phyloP scores from a whole-genome alignment of 92 coral and sea anemone species.

The Zoanthus sansibaricus region DNA sequence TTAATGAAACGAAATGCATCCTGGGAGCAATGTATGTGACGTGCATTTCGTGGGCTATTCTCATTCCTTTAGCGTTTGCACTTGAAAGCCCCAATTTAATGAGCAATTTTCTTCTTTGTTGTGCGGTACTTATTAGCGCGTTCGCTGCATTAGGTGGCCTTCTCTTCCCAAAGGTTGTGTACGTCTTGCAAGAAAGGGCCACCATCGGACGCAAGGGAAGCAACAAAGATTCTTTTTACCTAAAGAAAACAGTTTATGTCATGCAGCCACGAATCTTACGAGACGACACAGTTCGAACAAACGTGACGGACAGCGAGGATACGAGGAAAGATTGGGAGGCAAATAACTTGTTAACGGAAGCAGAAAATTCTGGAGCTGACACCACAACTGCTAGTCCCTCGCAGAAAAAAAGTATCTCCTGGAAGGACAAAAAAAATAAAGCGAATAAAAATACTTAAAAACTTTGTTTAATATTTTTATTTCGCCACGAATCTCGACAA shows the following conservation, averaged over 20 bases:
- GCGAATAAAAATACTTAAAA: background rate
- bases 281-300: constrained; percentile 13
- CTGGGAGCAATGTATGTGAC: constrained; percentile 43
- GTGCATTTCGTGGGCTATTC: constrained; percentile 41
- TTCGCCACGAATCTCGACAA: background rate
- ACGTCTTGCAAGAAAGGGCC: constrained; percentile 16
- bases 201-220: constrained; percentile 4
- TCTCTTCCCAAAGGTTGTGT: constrained; percentile 24
- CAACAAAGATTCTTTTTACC: constrained; percentile 21
- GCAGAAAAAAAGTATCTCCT: background rate
- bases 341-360: background rate
- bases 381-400: background rate
- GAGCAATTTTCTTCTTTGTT: constrained; percentile 32
- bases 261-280: constrained; percentile 25
- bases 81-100: constrained; percentile 28
- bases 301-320: constrained; percentile 4
- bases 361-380: background rate
- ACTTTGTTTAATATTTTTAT: background rate
- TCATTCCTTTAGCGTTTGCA: constrained; percentile 30
- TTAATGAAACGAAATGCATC: constrained; percentile 41
- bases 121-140: constrained; percentile 27
- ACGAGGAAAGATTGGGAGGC: background rate
- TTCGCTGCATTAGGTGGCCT: constrained; percentile 41
- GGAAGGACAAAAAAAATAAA: background rate
- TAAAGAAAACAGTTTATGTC: constrained; percentile 32